Base-by-base conservation (phyloP, 2,113 vertebrate species). In the Pseudorhombus dupliciocellatus region DNA sequence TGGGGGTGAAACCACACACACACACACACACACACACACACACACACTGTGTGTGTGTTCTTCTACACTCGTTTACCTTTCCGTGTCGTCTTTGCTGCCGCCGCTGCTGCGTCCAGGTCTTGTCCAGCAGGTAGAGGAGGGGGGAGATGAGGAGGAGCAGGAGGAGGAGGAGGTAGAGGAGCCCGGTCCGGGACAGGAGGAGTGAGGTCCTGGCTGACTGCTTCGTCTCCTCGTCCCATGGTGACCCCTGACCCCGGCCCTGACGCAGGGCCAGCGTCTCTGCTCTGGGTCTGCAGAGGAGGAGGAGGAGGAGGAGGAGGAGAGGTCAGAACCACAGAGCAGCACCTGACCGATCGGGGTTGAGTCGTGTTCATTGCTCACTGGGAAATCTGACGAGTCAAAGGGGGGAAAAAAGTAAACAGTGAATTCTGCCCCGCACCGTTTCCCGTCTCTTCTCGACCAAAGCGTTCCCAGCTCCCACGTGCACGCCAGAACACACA, bases 41-140 rank as follows among this genome's bases (percentile, higher is more conserved):
- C 25, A 44, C 16, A 18, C 16, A 16, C 40, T n/a, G n/a, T n/a
- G n/a, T 26, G 10, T 57, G 21, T 34, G 18, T 50, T 50, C 22
- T 31, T 16, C 44, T 24, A 14, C 14, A 30, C 22, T 4, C 1
- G 16, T 81, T 88, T 80, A 91, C 90, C 86, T 87, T 86, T 89
- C 46, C 63, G 79, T 57, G 63, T 20, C 70, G 0, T 81, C 34
- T 74, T 87, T 52, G 54, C 7, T 28, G 70, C 22, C 22, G 40
- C n/a, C n/a, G n/a, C 34, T 50, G 70, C 28, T 24, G 62, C 51
- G 10, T 84, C 87, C 40, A 69, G 85, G 61, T 64, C 60, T 57
- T 82, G 73, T 4, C 58, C 87, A 44, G 70, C 57, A 53, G 84
- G 53, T 7, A 44, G 12, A 22, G 80, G 58, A 28, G 58, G 42